Evolutionary conservation across 2,888 invertebrate species (phyloP), one percentile per base, ranked within the genome.

Genomic region (Epistrophe eligans): DNA sequence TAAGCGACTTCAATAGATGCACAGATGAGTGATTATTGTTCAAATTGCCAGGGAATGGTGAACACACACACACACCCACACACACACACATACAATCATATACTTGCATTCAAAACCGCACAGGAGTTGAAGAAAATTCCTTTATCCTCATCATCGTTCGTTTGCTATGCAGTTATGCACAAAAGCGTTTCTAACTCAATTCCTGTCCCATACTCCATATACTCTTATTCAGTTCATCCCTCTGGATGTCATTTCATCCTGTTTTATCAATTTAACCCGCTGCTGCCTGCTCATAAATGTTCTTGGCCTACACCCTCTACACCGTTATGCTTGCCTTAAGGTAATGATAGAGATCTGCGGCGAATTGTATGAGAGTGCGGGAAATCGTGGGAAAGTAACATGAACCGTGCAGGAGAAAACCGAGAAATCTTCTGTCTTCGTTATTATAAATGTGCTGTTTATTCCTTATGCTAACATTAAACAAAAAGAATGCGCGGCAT

Each of bases 11-110:
- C 11, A 4, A 57, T 17, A 38, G 13, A 35, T 35, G 19, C 66
- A 67, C 38, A 50, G 66, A n/a, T 67, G 66, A 67, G 66, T 50
- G 50, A 67, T 67, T 67, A 35, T 67, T 50, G 35, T 50, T 67
- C 66, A 67, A 9, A 62, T 62, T 67, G 50, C 19, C 35, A 8
- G 35, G 17, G 35, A 50, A 43, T 50, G 32, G 7, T 24, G 19
- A 15, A 15, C 2, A 43, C 19, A 19, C 32, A 35, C 32, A 35
- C 1, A 45, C 45, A 66, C n/a, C n/a, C n/a, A n/a, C n/a, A 15
- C 2, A 43, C 19, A 19, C 32, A 35, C 32, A 35, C 1, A 45
- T 32, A 66, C 45, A 48, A 32, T 48, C 45, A 32, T 45, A n/a
- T n/a, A 28, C 45, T 32, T 45, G 19, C 45, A 64, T 17, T 48